A percentile compares a stretch with the other conserved stretches of the same genome.
Conservation (phyloP, 2,797 vertebrate species). For the Tragopan temminckii region DNA sequence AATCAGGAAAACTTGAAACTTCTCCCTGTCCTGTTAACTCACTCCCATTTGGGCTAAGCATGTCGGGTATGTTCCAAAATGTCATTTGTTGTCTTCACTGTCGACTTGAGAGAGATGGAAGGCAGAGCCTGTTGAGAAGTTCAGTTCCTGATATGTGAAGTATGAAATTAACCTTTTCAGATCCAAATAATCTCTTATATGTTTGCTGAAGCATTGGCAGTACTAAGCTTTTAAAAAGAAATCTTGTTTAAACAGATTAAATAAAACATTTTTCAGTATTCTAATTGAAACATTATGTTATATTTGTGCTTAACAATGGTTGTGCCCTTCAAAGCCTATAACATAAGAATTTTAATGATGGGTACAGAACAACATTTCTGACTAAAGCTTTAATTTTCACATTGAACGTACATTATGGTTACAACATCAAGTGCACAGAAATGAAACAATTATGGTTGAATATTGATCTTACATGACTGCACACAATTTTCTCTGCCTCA, state of each 20-base stretch:
- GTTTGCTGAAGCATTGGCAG: not conserved
- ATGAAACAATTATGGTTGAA: not conserved
- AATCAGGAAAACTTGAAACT: conserved; percentile 63
- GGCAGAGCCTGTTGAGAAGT: not conserved
- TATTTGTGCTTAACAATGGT: not conserved
- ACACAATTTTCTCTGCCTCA: not conserved
- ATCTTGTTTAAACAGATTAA: not conserved
- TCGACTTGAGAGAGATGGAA: not conserved
- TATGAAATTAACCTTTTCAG: not conserved
- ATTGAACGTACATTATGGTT: not conserved
- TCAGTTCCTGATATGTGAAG: not conserved
- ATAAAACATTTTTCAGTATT: not conserved
- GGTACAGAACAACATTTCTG: not conserved
- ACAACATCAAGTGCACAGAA: not conserved
- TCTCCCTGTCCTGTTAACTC: conserved; percentile 5
- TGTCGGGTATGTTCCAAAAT: not conserved
- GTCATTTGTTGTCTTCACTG: not conserved
- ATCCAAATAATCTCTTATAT: not conserved
- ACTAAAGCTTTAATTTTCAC: conserved; percentile 13
- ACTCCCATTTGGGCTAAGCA: not conserved
- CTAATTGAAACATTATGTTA: not conserved
- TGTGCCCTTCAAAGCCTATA: not conserved
- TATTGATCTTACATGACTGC: not conserved
- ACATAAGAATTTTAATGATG: not conserved
- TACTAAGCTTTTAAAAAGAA: not conserved